These are phyloP conservation scores for Rhizomys pruinosus DNA, from an alignment of 2,113 vertebrate species.

Conservation along the genomic window DNA sequence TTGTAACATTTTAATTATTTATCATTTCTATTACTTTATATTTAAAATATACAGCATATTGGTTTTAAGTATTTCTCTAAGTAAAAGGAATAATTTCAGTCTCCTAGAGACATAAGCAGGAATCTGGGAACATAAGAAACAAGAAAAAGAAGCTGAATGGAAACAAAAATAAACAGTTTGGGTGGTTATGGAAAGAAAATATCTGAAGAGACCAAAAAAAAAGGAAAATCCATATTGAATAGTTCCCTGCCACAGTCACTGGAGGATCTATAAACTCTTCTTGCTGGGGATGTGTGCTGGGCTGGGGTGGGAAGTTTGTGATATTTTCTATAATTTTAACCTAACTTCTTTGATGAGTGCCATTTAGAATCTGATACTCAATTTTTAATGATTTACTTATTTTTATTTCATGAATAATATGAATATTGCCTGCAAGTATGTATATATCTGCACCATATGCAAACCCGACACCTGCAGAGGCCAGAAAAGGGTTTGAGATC, in stretches of 20 bases:
- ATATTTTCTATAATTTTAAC: not conserved
- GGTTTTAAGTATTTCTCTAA: not conserved
- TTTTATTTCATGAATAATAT: not conserved
- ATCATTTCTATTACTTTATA: not conserved
- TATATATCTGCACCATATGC: not conserved
- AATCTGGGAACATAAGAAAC: not conserved
- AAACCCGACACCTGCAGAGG: too few species aligned
- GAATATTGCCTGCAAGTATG: not conserved
- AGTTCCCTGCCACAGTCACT: accelerated
- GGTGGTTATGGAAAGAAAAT: not conserved
- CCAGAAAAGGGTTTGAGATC: not conserved
- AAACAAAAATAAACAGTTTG: not conserved
- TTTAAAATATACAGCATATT: not conserved
- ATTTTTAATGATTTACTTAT: not conserved
- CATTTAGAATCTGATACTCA: not conserved
- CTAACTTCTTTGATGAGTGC: not conserved
- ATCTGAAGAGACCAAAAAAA: not conserved
- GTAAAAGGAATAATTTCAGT: not conserved
- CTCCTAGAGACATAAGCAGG: not conserved
- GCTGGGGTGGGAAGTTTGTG: not conserved
- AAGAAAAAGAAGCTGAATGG: not conserved
- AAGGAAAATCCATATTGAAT: not conserved
- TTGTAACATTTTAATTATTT: not conserved
- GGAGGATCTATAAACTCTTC: not conserved
- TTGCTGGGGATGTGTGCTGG: not conserved